phyloP scores from a whole-genome alignment of 2,888 invertebrate species.

The Drosophila emarginata region DNA sequence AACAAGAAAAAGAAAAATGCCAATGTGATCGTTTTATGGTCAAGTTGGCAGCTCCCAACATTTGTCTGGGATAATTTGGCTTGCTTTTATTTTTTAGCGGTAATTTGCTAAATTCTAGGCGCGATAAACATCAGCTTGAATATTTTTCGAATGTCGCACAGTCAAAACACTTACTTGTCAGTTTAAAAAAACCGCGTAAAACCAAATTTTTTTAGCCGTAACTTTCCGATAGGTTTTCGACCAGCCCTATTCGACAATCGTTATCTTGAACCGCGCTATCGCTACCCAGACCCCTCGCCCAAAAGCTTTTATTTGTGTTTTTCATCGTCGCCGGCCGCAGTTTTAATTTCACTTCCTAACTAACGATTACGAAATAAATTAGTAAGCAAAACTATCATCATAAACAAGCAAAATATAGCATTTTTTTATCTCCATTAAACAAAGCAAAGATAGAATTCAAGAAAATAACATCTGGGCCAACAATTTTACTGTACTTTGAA shows the following conservation, averaged over 20 bases:
- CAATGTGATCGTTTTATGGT: conserved; percentile 2
- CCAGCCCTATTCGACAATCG: too few species aligned
- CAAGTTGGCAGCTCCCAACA: background rate
- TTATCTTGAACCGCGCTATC: too few species aligned
- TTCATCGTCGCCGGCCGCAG: conserved; percentile 48
- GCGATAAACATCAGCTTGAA: too few species aligned
- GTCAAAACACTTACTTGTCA: too few species aligned
- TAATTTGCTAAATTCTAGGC: background rate
- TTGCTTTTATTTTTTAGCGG: background rate
- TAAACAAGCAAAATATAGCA: conserved; percentile 4
- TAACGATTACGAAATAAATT: conserved; percentile 55
- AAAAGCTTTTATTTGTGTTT: conserved; percentile 39
- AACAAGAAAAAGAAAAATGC: background rate
- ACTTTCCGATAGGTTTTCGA: too few species aligned
- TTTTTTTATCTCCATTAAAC: conserved; percentile 10
- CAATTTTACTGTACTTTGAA: conserved; percentile 58
- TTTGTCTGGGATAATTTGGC: background rate
- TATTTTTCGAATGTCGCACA: too few species aligned
- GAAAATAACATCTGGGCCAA: conserved; percentile 16
- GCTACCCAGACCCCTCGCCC: background rate
- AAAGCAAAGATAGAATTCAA: background rate
- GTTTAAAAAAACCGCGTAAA: too few species aligned
- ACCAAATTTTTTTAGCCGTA: too few species aligned
- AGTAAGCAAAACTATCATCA: conserved; percentile 52
- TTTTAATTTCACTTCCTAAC: conserved; percentile 36